These are phyloP conservation scores for Epirrhoe tristata DNA, from an alignment of 2,888 invertebrate genomes.

Conservation along the genomic window DNA sequence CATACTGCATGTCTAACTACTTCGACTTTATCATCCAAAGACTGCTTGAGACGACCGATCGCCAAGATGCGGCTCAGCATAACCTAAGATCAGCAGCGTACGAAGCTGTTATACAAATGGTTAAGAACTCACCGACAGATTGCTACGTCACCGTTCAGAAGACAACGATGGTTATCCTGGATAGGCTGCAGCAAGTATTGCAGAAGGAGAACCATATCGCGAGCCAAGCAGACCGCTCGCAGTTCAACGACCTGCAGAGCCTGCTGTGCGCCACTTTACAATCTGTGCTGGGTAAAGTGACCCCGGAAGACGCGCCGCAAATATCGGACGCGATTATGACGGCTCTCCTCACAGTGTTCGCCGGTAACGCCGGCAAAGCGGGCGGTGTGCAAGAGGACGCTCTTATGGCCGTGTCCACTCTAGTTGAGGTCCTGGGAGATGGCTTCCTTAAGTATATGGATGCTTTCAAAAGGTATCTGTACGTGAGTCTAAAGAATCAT, in stretches of 20 bases:
- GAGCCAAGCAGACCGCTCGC: slow-evolving; percentile 94
- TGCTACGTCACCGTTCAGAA: slow-evolving; percentile 98
- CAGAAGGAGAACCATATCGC: slow-evolving; percentile 97
- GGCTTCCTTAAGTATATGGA: slow-evolving; percentile 99
- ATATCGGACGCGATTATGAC: slow-evolving; percentile 99
- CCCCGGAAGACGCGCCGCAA: slow-evolving; percentile 96
- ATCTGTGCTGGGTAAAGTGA: slow-evolving; percentile 97
- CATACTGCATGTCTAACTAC: slow-evolving; percentile 96
- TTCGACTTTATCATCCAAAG: slow-evolving; percentile 97
- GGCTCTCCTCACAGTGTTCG: slow-evolving; percentile 97
- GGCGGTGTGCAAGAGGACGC: slow-evolving; percentile 99
- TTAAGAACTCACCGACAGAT: slow-evolving; percentile 98
- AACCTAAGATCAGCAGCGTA: slow-evolving; percentile 98
- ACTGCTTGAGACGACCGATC: slow-evolving; percentile 96
- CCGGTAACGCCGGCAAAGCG: slow-evolving; percentile 93
- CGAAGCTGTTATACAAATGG: slow-evolving; percentile 99
- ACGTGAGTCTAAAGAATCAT: slow-evolving; percentile 96
- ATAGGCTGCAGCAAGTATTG: slow-evolving; percentile 96
- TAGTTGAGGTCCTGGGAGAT: slow-evolving; percentile 97
- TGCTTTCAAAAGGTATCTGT: slow-evolving; percentile 96
- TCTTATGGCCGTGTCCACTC: slow-evolving; percentile 97
- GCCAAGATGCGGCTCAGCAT: slow-evolving; percentile 96
- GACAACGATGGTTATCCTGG: slow-evolving; percentile 98
- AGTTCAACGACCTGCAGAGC: slow-evolving; percentile 98
- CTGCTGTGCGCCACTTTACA: slow-evolving; percentile 98